Base-by-base conservation (phyloP, 2,797 vertebrate species). In the Luscinia luscinia region DNA sequence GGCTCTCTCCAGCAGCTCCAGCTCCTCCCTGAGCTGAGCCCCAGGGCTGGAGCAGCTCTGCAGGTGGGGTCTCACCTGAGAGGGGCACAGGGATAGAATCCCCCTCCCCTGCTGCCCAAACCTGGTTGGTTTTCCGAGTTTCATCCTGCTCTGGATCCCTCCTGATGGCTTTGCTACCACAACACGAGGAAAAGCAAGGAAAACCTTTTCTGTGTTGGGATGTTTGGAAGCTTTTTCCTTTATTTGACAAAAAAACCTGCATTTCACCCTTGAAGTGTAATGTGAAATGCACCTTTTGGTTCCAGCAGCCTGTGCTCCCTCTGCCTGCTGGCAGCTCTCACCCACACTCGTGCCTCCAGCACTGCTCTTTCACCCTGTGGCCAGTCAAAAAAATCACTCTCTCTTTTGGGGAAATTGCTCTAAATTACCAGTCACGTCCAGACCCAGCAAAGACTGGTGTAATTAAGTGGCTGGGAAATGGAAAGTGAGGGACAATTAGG, bases 401-500 rank as follows among this genome's bases (percentile, higher is more conserved):
- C 17, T 64, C 38, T 89, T 95, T n/a, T 19, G 64, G 81, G 52
- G 72, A 90, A 96, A 93, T 80, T 68, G 74, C 32, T 89, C 88
- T 80, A 87, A 96, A 95, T 95, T 87, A 64, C 61, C 75, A 92
- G 72, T 70, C 61, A 67, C 0, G 0, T 88, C 90, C 88, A 92
- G 75, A 90, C 72, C 67, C 92, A 92, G 88, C 21, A 86, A 76
- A 34, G 83, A 67, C 41, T 3, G 1, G 68, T 83, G 16, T 85
- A 92, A 95, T 92, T 83, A 72, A 49, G 78, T 22, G 46, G 32
- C 57, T 85, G 28, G 49, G 63, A 92, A 92, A 95, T 87, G 68
- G 75, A 95, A 95, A 93, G 83, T 88, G 87, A 94, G 36, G 85
- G 84, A 68, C 36, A 90, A 63, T 88, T 89, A 90, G 61, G 75